Conservation (phyloP, 2,797 vertebrate species). For the Anolis apletophallus region DNA sequence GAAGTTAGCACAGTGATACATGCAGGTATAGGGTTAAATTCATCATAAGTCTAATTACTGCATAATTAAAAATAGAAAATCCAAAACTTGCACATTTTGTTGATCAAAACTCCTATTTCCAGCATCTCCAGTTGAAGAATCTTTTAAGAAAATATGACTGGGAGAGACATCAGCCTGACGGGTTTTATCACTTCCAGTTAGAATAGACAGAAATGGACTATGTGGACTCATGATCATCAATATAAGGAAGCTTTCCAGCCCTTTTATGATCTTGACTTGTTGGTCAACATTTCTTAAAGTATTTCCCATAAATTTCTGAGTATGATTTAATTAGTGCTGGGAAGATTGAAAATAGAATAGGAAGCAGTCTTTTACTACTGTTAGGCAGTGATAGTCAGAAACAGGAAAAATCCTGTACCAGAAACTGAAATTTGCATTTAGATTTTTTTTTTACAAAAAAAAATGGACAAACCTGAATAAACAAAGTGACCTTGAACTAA, state of each 20-base stretch:
- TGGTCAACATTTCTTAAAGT: constrained; percentile 47
- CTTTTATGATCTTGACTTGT: neutral
- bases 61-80: constrained; percentile 18
- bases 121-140: neutral
- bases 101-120: neutral
- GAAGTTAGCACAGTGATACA: neutral
- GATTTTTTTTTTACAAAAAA: constrained; percentile 20
- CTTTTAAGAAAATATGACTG: neutral
- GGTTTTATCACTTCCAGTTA: neutral
- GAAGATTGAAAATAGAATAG: constrained; percentile 34
- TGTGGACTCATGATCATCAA: neutral
- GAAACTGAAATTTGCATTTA: constrained; percentile 40
- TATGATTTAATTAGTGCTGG: constrained; percentile 46
- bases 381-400: neutral
- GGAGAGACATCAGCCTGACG: neutral
- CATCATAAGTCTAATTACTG: constrained; percentile 13
- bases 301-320: constrained; percentile 54
- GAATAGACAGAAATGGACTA: neutral
- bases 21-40: constrained; percentile 19
- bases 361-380: constrained; percentile 49
- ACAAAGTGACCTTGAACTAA: constrained; percentile 62
- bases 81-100: neutral
- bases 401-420: constrained; percentile 21
- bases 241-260: constrained; percentile 22
- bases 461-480: constrained; percentile 27